Evolutionary conservation across 2,888 invertebrate genomes (phyloP).

Genomic region (Cylloceria caligata): DNA sequence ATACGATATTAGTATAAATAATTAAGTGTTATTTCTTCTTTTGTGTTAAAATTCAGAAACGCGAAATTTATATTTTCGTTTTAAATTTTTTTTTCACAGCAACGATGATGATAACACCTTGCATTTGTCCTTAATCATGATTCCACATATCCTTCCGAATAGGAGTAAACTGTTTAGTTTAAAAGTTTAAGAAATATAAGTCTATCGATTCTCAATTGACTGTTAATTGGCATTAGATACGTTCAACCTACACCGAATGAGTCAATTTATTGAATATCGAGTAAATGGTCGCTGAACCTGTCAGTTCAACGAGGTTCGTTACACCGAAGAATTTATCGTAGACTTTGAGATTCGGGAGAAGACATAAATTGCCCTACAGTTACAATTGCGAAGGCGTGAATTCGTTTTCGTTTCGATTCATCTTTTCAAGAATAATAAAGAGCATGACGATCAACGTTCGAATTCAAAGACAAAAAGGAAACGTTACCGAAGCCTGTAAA

Average conservation of each 20-base stretch:
- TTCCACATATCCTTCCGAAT: background rate
- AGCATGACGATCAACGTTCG: background rate
- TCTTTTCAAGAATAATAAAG: constrained; percentile 51
- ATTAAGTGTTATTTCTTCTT: too few species aligned
- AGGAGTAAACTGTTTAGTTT: background rate
- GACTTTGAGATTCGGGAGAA: constrained; percentile 9
- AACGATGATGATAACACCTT: too few species aligned
- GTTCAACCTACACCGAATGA: background rate
- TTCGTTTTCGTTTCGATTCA: constrained; percentile 42
- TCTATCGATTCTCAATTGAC: constrained; percentile 9
- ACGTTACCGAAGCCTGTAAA: background rate
- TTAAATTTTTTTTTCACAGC: too few species aligned
- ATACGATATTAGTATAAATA: too few species aligned
- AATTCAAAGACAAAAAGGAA: background rate
- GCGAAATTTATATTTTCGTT: too few species aligned
- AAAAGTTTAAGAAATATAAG: background rate
- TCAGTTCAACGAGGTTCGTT: background rate
- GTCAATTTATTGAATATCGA: constrained; percentile 3
- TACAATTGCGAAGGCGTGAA: constrained; percentile 30
- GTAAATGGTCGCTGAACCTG: background rate
- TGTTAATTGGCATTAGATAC: background rate
- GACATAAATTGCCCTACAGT: constrained; percentile 30
- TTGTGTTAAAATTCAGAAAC: too few species aligned
- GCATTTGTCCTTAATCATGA: too few species aligned
- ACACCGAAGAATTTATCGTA: background rate